Conservation (phyloP, 1,140 invertebrate genomes). For the Drosophila orosa region DNA sequence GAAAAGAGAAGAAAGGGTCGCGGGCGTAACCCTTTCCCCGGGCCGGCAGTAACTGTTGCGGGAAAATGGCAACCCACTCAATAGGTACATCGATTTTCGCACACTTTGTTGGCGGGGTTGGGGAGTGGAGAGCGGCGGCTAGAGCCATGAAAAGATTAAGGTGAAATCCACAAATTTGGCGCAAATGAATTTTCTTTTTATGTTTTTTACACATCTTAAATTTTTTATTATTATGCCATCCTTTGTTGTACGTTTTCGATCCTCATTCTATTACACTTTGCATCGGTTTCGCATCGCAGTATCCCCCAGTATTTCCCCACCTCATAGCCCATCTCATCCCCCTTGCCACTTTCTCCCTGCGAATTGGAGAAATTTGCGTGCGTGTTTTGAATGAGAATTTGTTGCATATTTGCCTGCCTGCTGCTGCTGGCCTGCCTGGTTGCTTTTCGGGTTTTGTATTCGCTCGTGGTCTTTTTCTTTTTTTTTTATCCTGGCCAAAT, state of each 20-base stretch:
- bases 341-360: conserved; percentile 34
- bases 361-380: conserved; percentile 83
- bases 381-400: conserved; percentile 83
- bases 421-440: conserved; percentile 19
- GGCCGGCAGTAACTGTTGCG: conserved; percentile 11
- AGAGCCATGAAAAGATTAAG: conserved; percentile 70
- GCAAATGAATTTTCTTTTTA: conserved; percentile 83
- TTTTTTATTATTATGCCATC: conserved; percentile 83
- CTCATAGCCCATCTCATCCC: not conserved
- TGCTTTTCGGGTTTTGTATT: conserved; percentile 36
- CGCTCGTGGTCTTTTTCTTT: conserved; percentile 20
- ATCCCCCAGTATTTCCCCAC: not conserved
- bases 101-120: conserved; percentile 70
- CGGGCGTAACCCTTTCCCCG: conserved; percentile 61
- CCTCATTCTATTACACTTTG: conserved; percentile 80
- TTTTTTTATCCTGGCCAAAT: conserved; percentile 65
- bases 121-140: not conserved
- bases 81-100: conserved; percentile 72
- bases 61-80: conserved; percentile 52
- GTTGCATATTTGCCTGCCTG: conserved; percentile 73
- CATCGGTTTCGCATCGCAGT: conserved; percentile 45
- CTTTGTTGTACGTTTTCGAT: conserved; percentile 81
- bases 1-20: conserved; percentile 44
- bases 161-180: conserved; percentile 83
- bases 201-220: conserved; percentile 83